These are phyloP conservation scores for Orchesella cincta DNA, from an alignment of 1,140 invertebrate genomes.

Conservation along the genomic window DNA sequence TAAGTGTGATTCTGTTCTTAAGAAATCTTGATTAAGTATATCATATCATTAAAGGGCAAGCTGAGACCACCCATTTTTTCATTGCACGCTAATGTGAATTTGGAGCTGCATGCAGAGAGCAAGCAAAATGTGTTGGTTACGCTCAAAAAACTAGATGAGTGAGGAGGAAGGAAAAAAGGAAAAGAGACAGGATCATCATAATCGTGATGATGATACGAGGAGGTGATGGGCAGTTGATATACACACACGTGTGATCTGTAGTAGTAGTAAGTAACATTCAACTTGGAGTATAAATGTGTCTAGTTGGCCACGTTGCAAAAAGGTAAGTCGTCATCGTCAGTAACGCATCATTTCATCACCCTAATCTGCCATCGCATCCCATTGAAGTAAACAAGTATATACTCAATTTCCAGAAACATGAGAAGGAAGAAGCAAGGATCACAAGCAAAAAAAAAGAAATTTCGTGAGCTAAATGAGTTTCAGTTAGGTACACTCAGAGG, in stretches of 20 bases:
- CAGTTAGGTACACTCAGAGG: not conserved
- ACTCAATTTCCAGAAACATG: not conserved
- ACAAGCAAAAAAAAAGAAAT: not conserved
- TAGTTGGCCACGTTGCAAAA: not conserved
- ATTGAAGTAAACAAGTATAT: not conserved
- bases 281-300: not conserved
- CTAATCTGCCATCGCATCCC: not conserved
- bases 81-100: not conserved
- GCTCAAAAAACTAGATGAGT: not conserved
- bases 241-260: no score
- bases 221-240: not conserved
- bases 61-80: not conserved
- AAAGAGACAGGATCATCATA: not conserved
- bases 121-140: no score
- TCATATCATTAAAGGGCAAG: not conserved
- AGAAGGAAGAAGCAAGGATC: not conserved
- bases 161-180: not conserved
- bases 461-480: not conserved
- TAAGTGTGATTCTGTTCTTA: no score
- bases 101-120: no score
- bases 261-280: no score
- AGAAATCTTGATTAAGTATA: not conserved
- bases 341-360: conserved; percentile 25
- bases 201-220: not conserved
- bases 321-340: not conserved